These are phyloP conservation scores for Epirrhoe tristata DNA, from an alignment of 2,888 invertebrate species.

Conservation along the genomic window DNA sequence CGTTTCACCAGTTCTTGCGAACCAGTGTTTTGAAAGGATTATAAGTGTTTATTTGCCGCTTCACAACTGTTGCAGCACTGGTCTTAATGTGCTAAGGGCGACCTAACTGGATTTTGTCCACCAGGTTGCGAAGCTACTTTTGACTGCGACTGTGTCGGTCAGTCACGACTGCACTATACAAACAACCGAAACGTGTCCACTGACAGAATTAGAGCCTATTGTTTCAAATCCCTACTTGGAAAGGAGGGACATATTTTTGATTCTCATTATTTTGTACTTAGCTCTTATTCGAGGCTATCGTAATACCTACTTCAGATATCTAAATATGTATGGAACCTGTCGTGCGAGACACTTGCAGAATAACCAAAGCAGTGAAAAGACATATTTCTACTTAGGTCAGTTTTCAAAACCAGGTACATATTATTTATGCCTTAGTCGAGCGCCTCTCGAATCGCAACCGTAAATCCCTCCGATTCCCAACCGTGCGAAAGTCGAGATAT, in stretches of 20 bases:
- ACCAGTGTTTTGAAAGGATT: too few species aligned
- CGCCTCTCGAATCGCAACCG: slow-evolving; percentile 54
- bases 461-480: slow-evolving; percentile 58
- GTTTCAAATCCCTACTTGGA: slow-evolving; percentile 37
- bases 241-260: slow-evolving; percentile 19
- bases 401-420: neutral
- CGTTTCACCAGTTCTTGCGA: too few species aligned
- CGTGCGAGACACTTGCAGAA: neutral
- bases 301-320: too few species aligned
- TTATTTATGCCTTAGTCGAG: slow-evolving; percentile 44
- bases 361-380: neutral
- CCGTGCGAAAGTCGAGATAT: slow-evolving; percentile 72
- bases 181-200: slow-evolving; percentile 57
- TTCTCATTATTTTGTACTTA: slow-evolving; percentile 22
- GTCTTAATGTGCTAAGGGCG: neutral
- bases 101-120: neutral
- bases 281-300: neutral
- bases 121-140: slow-evolving; percentile 23
- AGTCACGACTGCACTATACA: slow-evolving; percentile 60
- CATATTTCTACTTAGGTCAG: neutral
- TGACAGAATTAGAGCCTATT: slow-evolving; percentile 48
- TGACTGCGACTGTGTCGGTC: slow-evolving; percentile 33
- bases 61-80: neutral
- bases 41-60: too few species aligned
- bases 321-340: too few species aligned